These are phyloP conservation scores for Sinocyclocheilus grahami DNA, from an alignment of 2,113 vertebrate genomes.

Conservation along the genomic window DNA sequence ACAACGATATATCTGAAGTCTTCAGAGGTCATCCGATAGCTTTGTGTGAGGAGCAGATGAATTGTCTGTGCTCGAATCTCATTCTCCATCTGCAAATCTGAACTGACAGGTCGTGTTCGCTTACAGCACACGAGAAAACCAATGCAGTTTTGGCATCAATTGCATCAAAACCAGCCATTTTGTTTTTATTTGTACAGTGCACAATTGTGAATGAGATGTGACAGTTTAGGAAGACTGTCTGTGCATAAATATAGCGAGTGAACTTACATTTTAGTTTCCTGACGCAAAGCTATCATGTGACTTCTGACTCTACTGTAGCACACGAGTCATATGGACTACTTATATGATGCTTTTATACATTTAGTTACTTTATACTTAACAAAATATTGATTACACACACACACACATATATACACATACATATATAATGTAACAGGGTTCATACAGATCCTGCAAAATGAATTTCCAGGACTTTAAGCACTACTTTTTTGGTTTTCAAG, in stretches of 20 bases:
- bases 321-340: not conserved
- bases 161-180: not conserved
- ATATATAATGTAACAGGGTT: too few species aligned
- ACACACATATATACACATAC: too few species aligned
- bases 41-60: not conserved
- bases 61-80: not conserved
- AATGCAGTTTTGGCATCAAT: not conserved
- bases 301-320: not conserved
- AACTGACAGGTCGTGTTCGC: not conserved
- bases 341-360: not conserved
- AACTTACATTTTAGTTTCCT: not conserved
- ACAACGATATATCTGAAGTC: not conserved
- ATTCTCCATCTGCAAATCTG: not conserved
- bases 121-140: not conserved
- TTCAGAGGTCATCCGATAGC: not conserved
- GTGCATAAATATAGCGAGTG: not conserved
- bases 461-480: too few species aligned
- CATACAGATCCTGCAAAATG: too few species aligned
- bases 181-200: not conserved
- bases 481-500: too few species aligned
- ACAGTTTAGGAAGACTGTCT: not conserved
- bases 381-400: too few species aligned
- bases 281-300: not conserved
- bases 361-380: too few species aligned
- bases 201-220: not conserved